A percentile compares a stretch with the other conserved stretches of the same genome.
These are phyloP conservation scores for Listronotus bonariensis DNA, from an alignment of 1,140 invertebrate species.

Conservation along the genomic window DNA sequence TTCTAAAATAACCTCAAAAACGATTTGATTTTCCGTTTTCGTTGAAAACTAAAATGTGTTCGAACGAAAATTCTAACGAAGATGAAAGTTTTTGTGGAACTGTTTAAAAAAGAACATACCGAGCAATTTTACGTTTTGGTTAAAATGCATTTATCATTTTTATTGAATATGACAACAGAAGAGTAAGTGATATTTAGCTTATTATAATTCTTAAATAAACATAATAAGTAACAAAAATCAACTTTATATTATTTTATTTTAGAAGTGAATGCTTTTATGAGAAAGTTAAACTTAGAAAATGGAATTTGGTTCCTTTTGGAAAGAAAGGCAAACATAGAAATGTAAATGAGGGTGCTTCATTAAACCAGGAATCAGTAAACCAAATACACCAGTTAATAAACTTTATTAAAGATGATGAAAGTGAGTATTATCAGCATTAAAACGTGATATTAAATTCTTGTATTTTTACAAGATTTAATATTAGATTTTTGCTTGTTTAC, in stretches of 20 bases:
- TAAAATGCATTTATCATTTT: slow-evolving; percentile 62
- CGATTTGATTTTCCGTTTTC: background rate
- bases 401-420: slow-evolving; percentile 73
- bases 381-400: slow-evolving; percentile 80
- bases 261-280: slow-evolving; percentile 66
- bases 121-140: slow-evolving; percentile 87
- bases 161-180: slow-evolving; percentile 75
- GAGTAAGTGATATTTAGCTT: slow-evolving; percentile 69
- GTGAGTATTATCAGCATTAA: slow-evolving; percentile 52
- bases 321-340: slow-evolving; percentile 60
- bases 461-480: too few relatives aligned
- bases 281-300: slow-evolving; percentile 69
- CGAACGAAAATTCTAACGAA: slow-evolving; percentile 11
- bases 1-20: background rate
- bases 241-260: slow-evolving; percentile 46
- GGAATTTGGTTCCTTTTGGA: slow-evolving; percentile 63
- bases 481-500: too few relatives aligned
- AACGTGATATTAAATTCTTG: too few relatives aligned
- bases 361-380: slow-evolving; percentile 75
- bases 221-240: too few relatives aligned
- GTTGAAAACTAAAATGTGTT: slow-evolving; percentile 11
- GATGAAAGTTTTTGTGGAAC: slow-evolving; percentile 63
- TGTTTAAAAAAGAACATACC: slow-evolving; percentile 73
- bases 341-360: slow-evolving; percentile 65
- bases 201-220: too few relatives aligned